Conservation (phyloP, 2,888 invertebrate genomes). For the Globia sparganii region DNA sequence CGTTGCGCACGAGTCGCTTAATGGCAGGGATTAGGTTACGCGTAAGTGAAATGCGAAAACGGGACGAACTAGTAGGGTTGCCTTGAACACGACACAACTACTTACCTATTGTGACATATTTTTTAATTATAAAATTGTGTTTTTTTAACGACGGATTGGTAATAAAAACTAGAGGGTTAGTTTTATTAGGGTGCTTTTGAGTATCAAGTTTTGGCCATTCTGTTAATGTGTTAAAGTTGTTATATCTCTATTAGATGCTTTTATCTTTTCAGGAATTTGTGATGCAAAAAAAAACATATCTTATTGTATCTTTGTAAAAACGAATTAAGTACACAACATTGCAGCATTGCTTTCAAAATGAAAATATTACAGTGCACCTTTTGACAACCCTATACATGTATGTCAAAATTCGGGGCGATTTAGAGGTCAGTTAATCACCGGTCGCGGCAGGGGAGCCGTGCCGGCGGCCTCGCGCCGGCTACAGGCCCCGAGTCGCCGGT, state of each 20-base stretch:
- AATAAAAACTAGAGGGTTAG: slow-evolving; percentile 17
- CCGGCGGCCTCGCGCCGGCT: slow-evolving; percentile 71
- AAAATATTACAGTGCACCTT: background rate
- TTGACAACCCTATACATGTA: slow-evolving; percentile 58
- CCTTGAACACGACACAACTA: slow-evolving; percentile 39
- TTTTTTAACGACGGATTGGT: slow-evolving; percentile 24
- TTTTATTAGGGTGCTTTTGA: slow-evolving; percentile 32
- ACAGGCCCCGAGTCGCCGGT: slow-evolving; percentile 64
- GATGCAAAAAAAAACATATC: background rate
- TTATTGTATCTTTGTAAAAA: background rate
- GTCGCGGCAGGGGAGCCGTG: slow-evolving; percentile 73
- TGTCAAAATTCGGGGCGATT: slow-evolving; percentile 69
- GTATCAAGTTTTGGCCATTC: slow-evolving; percentile 1
- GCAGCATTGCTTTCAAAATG: background rate
- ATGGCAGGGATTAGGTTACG: slow-evolving; percentile 86
- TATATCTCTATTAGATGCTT: background rate
- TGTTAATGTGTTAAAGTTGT: slow-evolving; percentile 4
- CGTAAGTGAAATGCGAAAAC: slow-evolving; percentile 83
- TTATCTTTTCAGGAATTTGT: background rate
- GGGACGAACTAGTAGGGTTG: slow-evolving; percentile 73
- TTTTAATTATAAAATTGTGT: slow-evolving; percentile 58
- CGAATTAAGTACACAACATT: background rate
- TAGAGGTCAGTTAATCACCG: slow-evolving; percentile 78
- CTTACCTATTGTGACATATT: slow-evolving; percentile 52
- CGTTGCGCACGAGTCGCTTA: slow-evolving; percentile 81